Conservation (phyloP, 1,140 invertebrate genomes). For the Drosophila simulans region DNA sequence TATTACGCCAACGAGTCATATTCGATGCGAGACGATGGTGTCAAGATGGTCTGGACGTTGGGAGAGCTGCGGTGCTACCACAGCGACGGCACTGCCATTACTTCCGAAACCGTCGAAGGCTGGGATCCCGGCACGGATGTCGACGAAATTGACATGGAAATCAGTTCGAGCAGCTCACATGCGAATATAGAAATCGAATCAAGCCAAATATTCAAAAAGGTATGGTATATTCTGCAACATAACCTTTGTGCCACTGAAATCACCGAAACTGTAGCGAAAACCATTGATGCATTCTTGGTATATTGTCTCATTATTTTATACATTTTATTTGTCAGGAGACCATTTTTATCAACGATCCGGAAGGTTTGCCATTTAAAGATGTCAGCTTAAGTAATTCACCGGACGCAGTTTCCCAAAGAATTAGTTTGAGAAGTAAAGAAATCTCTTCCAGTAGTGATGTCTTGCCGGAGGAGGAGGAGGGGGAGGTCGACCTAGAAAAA, state of each 20-base stretch:
- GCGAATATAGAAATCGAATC: neutral
- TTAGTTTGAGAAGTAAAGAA: neutral
- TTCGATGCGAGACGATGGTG: constrained; percentile 67
- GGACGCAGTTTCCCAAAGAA: too few species aligned
- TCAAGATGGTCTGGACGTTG: constrained; percentile 64
- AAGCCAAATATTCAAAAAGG: neutral
- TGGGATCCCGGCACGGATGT: constrained; percentile 33
- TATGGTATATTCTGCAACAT: neutral
- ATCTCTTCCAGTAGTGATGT: neutral
- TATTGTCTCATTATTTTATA: neutral
- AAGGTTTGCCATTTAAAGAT: neutral
- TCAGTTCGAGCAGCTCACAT: constrained; percentile 69
- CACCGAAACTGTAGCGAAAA: too few species aligned
- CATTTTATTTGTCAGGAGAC: neutral
- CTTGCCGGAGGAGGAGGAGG: constrained; percentile 20
- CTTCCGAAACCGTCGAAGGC: constrained; percentile 19
- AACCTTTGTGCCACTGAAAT: too few species aligned
- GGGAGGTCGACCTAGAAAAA: constrained; percentile 27
- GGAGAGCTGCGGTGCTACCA: constrained; percentile 65
- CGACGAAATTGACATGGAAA: constrained; percentile 58
- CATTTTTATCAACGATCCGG: constrained; percentile 25
- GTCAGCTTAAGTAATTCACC: neutral
- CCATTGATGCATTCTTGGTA: neutral
- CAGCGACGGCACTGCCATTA: constrained; percentile 66
- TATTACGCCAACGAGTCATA: constrained; percentile 75